Evolutionary conservation across 2,797 vertebrate genomes (phyloP).

Genomic region (Vireo griseus): DNA sequence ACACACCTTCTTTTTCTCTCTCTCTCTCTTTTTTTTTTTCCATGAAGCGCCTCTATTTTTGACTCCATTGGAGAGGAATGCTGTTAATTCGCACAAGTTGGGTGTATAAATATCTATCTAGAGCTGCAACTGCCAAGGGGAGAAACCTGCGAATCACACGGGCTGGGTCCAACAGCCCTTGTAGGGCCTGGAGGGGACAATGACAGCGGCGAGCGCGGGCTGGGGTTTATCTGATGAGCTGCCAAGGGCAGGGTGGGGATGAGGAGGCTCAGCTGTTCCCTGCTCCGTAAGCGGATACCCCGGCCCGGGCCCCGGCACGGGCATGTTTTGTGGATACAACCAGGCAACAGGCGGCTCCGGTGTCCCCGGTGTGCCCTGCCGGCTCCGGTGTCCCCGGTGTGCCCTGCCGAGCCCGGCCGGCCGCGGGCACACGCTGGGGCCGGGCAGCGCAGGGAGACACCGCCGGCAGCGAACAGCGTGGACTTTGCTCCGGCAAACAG

Average conservation of each 20-base stretch:
- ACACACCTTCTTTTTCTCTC: background rate
- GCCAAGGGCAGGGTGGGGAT: slow-evolving; percentile 59
- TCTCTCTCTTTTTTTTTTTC: background rate
- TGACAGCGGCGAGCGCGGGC: background rate
- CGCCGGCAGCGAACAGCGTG: rapidly evolving
- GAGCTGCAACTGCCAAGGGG: background rate
- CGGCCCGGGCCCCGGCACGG: background rate
- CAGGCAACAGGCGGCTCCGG: slow-evolving; percentile 53
- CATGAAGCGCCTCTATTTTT: slow-evolving; percentile 47
- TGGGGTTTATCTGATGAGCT: slow-evolving; percentile 22
- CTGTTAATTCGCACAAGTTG: slow-evolving; percentile 11
- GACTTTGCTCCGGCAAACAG: slow-evolving; percentile 51
- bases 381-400: background rate
- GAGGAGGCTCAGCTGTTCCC: slow-evolving; percentile 35
- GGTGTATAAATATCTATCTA: slow-evolving; percentile 13
- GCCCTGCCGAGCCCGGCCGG: background rate
- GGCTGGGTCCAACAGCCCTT: slow-evolving; percentile 27
- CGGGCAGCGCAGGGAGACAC: rapidly evolving
- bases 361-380: background rate
- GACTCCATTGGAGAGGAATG: slow-evolving; percentile 71
- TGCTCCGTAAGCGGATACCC: background rate
- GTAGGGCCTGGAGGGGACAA: slow-evolving; percentile 53
- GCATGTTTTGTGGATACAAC: slow-evolving; percentile 62
- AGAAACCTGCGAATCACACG: background rate
- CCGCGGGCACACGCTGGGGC: rapidly evolving